Percentiles rank a stretch among this genome's conserved stretches.
Conservation (phyloP, 2,888 invertebrate species). For the Acanthoscelides obtectus region DNA sequence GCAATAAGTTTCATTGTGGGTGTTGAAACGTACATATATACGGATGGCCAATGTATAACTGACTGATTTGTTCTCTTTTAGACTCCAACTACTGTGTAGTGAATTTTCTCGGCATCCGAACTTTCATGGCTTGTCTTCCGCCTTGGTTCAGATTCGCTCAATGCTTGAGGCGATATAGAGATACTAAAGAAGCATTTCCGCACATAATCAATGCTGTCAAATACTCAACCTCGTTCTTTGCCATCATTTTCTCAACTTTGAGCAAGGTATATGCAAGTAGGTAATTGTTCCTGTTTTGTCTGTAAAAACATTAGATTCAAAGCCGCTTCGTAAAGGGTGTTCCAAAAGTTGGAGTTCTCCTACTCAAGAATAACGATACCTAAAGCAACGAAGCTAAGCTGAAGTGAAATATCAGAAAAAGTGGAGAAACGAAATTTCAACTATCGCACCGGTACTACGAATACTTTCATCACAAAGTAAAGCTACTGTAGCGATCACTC, state of each 20-base stretch:
- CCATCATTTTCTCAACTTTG: conserved; percentile 79
- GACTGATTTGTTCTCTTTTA: conserved; percentile 17
- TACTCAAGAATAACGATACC: too few species aligned
- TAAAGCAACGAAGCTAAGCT: too few species aligned
- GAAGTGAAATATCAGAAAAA: too few species aligned
- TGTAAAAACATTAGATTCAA: background rate
- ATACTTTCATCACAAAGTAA: too few species aligned
- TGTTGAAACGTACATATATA: too few species aligned
- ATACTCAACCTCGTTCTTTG: conserved; percentile 95
- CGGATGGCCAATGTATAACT: too few species aligned
- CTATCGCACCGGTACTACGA: too few species aligned
- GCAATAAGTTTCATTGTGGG: too few species aligned
- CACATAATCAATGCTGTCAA: conserved; percentile 98
- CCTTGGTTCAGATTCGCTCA: conserved; percentile 98
- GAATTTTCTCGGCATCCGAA: conserved; percentile 70
- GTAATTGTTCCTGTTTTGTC: conserved; percentile 17
- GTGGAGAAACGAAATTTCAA: too few species aligned
- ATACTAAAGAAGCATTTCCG: conserved; percentile 89
- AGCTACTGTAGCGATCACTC: too few species aligned
- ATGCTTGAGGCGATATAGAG: conserved; percentile 90
- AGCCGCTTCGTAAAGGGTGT: background rate
- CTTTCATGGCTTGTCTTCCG: conserved; percentile 86
- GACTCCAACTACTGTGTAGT: conserved; percentile 64
- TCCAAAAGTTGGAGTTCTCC: too few species aligned
- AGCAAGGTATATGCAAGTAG: conserved; percentile 61